Evolutionary conservation across 2,797 vertebrate genomes (phyloP), one percentile per base, ranked within the genome.

Genomic region (Nothura maculosa): DNA sequence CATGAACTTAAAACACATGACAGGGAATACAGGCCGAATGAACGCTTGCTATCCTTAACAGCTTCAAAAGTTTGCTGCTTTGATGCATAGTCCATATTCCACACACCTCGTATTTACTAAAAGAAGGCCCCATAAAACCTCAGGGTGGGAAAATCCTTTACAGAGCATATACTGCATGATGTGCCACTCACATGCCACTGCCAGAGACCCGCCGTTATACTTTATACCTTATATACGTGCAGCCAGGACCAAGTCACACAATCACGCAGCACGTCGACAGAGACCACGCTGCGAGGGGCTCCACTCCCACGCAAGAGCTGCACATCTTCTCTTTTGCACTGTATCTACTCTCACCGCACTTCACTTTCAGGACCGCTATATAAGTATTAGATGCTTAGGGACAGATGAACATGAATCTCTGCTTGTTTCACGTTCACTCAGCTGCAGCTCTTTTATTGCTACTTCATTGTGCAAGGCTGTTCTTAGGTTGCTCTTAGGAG

Each of bases 1-100:
- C 77, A 87, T 60, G 54, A 92, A 90, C 88, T 96, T 92, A 27
- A 87, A 92, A 73, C 74, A 34, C 57, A 54, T 40, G 25, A 86
- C 84, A 77, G 76, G 28, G 75, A 81, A 84, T 68, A 74, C 22
- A 88, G 64, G 45, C 84, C 84, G 34, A 89, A 91, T 58, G 69
- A 93, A 86, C 22, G 72, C 9, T 74, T 81, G 34, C 32, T 72
- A 34, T 42, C 74, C 32, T 61, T 67, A 80, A 60, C 7, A 70
- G 42, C 80, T 90, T 85, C 54, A 16, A 47, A 86, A 82, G 38
- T 74, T 88, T 67, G 12, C 25, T 54, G 12, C 67, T 82, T 88
- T 70, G 36, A 89, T 64, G 19, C 52, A 61, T 57, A 63, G 52
- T 8, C 45, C 5, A 3, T 28, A 92, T 80, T 87, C 64, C 45